Percentiles rank a stretch among this genome's conserved stretches.
Conservation (phyloP, 1,140 invertebrate genomes). For the Druon quercuslanigerum region DNA sequence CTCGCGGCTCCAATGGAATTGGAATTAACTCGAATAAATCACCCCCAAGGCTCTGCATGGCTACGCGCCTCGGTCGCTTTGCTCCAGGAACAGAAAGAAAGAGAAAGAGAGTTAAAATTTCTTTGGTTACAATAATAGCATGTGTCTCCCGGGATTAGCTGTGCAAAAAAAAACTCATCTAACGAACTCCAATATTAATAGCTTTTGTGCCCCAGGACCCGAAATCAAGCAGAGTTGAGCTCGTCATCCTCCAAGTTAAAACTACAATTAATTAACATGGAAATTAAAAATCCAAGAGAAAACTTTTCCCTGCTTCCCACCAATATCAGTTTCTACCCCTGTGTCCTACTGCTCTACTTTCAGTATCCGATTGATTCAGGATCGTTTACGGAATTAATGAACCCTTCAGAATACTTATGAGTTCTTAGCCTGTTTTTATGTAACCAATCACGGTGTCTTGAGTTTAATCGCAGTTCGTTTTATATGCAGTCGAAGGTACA, state of each 20-base stretch:
- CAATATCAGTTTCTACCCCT: too few relatives aligned
- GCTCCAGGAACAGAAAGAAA: constrained; percentile 20
- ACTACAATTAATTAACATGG: too few relatives aligned
- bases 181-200: constrained; percentile 58
- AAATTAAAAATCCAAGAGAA: too few relatives aligned
- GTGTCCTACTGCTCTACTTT: constrained; percentile 7
- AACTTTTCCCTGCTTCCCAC: too few relatives aligned
- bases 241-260: too few relatives aligned
- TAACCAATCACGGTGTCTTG: not conserved
- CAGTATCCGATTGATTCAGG: not conserved
- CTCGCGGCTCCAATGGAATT: constrained; percentile 76
- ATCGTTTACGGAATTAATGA: not conserved
- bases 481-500: constrained; percentile 47
- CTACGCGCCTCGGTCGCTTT: constrained; percentile 56
- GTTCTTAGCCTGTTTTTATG: not conserved
- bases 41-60: constrained; percentile 67
- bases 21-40: constrained; percentile 77
- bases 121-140: constrained; percentile 66
- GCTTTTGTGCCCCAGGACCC: constrained; percentile 17
- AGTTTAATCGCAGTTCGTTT: constrained; percentile 47
- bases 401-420: not conserved
- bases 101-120: constrained; percentile 67
- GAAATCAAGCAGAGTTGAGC: not conserved
- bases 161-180: constrained; percentile 49
- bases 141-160: constrained; percentile 57